phyloP scores from a whole-genome alignment of 2,888 invertebrate species.

The Allophyes oxyacanthae region DNA sequence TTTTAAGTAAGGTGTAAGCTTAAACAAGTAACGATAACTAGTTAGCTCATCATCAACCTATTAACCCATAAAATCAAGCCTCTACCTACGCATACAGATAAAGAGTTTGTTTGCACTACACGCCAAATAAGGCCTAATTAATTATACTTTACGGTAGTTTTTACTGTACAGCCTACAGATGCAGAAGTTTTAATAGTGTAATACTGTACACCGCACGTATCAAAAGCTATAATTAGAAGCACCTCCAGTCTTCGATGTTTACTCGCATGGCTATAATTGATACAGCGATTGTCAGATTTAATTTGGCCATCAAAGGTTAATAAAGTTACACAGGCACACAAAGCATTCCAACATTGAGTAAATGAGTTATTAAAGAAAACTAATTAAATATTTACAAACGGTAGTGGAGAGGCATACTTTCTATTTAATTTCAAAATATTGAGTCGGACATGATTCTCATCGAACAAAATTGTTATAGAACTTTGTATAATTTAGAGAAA shows the following conservation, averaged over 20 bases:
- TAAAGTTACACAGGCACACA: constrained; percentile 35
- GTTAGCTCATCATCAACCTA: constrained; percentile 51
- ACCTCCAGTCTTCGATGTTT: constrained; percentile 2
- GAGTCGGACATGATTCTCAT: constrained; percentile 28
- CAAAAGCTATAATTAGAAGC: constrained; percentile 39
- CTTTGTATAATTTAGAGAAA: constrained; percentile 42
- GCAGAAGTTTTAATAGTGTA: constrained; percentile 45
- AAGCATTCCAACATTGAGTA: constrained; percentile 28
- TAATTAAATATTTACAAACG: constrained; percentile 57
- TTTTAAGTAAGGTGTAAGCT: constrained; percentile 22
- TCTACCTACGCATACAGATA: constrained; percentile 50
- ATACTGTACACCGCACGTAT: constrained; percentile 37
- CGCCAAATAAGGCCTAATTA: constrained; percentile 48
- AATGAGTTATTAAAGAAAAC: constrained; percentile 61
- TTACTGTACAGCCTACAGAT: constrained; percentile 33
- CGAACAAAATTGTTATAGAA: constrained; percentile 40
- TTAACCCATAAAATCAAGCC: constrained; percentile 50
- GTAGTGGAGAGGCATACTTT: constrained; percentile 54
- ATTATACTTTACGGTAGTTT: constrained; percentile 56
- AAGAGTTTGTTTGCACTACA: constrained; percentile 33
- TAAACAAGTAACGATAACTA: constrained; percentile 38
- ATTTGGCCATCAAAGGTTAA: constrained; percentile 28
- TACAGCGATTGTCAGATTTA: constrained; percentile 15
- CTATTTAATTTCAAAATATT: constrained; percentile 56
- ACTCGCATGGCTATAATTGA: constrained; percentile 6